Base-by-base conservation (phyloP, 1,140 invertebrate genomes). In the Caerostris darwini region DNA sequence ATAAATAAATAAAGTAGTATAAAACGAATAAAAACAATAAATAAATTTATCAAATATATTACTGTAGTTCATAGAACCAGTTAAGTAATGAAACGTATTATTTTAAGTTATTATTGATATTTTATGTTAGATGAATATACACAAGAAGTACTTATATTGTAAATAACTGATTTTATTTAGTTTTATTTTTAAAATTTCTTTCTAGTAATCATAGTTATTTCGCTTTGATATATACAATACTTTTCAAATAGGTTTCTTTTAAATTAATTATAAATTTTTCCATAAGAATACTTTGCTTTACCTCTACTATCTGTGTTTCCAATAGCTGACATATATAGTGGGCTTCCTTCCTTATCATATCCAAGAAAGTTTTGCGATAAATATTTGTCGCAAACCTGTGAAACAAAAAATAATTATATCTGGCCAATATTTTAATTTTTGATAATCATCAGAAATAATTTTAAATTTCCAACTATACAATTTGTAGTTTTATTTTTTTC, bases 331-430 rank as follows among this genome's bases (percentile, higher is more conserved):
- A 57, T 17, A 56, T 58, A 57, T 3, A 83, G 14, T 10, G 56
- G 14, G 5, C 82, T n/a, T 8, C 82, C 82, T 58, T 83, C 56
- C n/a, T 83, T 83, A 58, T 83, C 82, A 83, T 58, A 83, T n/a
- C 56, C 82, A 56, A 83, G 17, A 19, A 83, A 83, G 3, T 58
- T 83, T 12, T 83, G 53, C 4, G 82, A 58, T 3, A 58, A 14
- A 58, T 83, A 83, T 58, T 83, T 83, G 12, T 57, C 56, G 3
- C 53, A 58, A 3, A 83, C 82, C 82, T 83, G 8, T 3, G 56
- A 83, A 57, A 5, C 4, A 82, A 14, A 12, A 19, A 0, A 56
- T 54, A 12, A 17, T n/a, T 56, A 56, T 0, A 56, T 56, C 17
- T 54, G 10, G 3, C 4, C 5, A 54, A 34, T 34, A 34, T 34